Evolutionary conservation across 1,140 invertebrate genomes (phyloP).

Genomic region (Himalopsyche phryganea): DNA sequence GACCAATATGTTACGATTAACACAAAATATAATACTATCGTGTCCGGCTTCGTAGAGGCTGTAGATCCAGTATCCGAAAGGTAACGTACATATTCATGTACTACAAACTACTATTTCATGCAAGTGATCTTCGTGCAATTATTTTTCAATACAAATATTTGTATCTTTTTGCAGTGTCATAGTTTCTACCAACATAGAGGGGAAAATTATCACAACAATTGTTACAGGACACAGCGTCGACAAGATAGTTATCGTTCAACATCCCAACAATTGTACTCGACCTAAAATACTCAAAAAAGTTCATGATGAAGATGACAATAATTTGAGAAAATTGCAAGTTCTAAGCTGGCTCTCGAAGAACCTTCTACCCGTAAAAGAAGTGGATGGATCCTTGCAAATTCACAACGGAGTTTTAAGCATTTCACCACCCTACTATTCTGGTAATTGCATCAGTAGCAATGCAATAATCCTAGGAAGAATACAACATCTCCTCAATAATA

Average conservation of each 20-base stretch:
- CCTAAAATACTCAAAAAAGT: neutral
- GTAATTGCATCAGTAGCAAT: constrained; percentile 30
- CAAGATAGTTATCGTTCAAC: constrained; percentile 12
- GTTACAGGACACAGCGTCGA: constrained; percentile 18
- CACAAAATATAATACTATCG: constrained; percentile 7
- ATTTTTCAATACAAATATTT: no score
- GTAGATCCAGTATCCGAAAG: constrained; percentile 29
- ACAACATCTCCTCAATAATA: constrained; percentile 29
- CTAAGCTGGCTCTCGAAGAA: constrained; percentile 27
- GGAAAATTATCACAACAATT: constrained; percentile 5
- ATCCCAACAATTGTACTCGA: constrained; percentile 6
- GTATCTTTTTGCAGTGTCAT: constrained; percentile 27
- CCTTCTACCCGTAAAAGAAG: constrained; percentile 26
- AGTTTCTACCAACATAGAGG: constrained; percentile 1
- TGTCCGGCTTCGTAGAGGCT: constrained; percentile 24
- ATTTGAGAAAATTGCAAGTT: constrained; percentile 14
- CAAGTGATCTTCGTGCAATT: no score
- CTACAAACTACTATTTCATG: no score
- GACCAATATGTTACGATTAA: constrained; percentile 14
- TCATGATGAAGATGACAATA: neutral
- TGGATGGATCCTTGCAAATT: constrained; percentile 17
- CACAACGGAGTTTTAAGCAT: constrained; percentile 20
- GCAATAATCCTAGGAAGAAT: constrained; percentile 31
- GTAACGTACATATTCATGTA: constrained; percentile 9
- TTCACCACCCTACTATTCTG: constrained; percentile 19